Evolutionary conservation across 2,888 invertebrate genomes (phyloP), one percentile per base, ranked within the genome.

Genomic region (Thymelicus lineola): DNA sequence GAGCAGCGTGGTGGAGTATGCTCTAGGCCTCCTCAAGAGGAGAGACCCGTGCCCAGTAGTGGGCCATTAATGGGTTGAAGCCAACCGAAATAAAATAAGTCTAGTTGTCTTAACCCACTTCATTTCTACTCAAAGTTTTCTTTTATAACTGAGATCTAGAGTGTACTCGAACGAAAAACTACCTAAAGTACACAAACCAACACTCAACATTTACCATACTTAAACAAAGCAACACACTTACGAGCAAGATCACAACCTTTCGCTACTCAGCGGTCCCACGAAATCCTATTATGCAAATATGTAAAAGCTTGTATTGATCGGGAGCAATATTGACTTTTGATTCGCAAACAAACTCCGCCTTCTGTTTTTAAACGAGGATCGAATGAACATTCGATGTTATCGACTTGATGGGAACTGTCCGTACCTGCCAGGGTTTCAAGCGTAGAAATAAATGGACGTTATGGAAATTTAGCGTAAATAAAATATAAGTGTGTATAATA

Each of bases 251-350:
- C 69, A 46, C 62, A 74, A 74, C 69, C 71, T 74, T 81, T 82
- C 77, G 77, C 79, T 81, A 78, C 77, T 82, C 80, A 71, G 73
- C 77, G 77, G 78, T 75, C 75, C 76, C 79, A 80, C 83, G 76
- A 90, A 91, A 90, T 89, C 89, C 88, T 90, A 89, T 90, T 90
- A 90, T 91, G 92, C 86, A 90, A 91, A 91, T 91, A 88, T 86
- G 82, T 86, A 84, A 87, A 89, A 89, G 88, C 86, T 83, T 87
- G 86, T 89, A 92, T 92, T 84, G 92, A 91, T 91, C 89, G 79
- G 74, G 76, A 73, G 79, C 79, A 86, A 89, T 90, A 92, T 92
- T 90, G 90, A 88, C 86, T 85, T 90, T 90, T 90, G 92, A 91
- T 91, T 91, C 85, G 87, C 86, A 88, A 91, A 91, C 89, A 90